Conservation (phyloP, 2,113 vertebrate genomes). For the Chrysochloris asiatica region DNA sequence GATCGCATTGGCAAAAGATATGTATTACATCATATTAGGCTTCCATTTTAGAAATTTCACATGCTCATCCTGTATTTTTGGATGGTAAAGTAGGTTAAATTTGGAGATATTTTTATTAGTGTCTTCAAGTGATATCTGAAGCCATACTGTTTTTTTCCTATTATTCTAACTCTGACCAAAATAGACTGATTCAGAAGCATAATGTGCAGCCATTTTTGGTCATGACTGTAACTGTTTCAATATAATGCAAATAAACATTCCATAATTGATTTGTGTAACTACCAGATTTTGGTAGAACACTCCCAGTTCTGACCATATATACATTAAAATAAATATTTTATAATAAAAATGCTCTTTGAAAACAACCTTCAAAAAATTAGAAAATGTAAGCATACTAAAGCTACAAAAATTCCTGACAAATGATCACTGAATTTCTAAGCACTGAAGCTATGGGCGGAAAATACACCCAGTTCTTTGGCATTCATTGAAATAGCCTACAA, state of each 20-base stretch:
- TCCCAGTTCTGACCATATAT: background rate
- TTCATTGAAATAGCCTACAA: background rate
- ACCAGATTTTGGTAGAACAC: background rate
- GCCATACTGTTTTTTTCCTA: background rate
- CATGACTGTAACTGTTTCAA: background rate
- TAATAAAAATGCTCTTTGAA: background rate
- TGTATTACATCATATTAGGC: slow-evolving; percentile 30
- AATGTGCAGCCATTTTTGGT: background rate
- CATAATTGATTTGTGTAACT: background rate
- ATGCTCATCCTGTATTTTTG: slow-evolving; percentile 19
- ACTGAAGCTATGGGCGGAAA: background rate
- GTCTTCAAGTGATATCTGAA: slow-evolving; percentile 36
- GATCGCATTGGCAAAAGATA: slow-evolving; percentile 1
- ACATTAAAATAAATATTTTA: background rate
- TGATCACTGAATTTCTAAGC: background rate
- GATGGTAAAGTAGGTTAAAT: background rate
- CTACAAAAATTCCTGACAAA: background rate
- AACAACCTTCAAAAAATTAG: background rate
- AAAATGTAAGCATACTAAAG: background rate
- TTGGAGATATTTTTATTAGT: background rate
- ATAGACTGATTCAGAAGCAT: slow-evolving; percentile 14
- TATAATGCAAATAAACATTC: background rate
- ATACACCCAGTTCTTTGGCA: rapidly evolving
- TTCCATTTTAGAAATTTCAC: slow-evolving; percentile 43
- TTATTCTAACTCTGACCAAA: background rate